A percentile compares a stretch with the other conserved stretches of the same genome.
Conservation (phyloP, 2,797 vertebrate genomes). For the Delichon dasypus region DNA sequence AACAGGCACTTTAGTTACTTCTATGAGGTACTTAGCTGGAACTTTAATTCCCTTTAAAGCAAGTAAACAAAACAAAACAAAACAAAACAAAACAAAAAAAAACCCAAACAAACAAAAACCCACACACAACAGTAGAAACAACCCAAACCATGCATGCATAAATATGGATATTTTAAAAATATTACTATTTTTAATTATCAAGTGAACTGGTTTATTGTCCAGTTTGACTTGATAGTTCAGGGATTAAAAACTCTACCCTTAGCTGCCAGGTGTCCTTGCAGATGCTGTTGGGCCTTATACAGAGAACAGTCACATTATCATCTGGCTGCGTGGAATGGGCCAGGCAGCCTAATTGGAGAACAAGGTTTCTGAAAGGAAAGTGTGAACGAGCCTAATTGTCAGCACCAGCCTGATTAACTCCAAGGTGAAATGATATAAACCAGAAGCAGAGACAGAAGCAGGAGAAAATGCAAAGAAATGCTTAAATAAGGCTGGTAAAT, state of each 20-base stretch:
- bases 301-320: not conserved
- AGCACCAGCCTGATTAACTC: not conserved
- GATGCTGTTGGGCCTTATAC: not conserved
- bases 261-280: not conserved
- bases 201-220: not conserved
- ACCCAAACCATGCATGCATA: not conserved
- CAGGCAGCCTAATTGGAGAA: not conserved
- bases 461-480: not conserved
- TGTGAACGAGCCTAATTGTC: constrained; percentile 37
- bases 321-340: not conserved
- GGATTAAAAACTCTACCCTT: not conserved
- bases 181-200: not conserved
- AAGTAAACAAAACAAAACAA: not conserved
- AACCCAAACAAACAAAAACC: no score
- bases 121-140: not conserved
- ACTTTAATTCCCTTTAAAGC: not conserved
- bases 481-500: not conserved
- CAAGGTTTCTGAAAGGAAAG: not conserved
- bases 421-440: not conserved
- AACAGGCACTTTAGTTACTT: not conserved
- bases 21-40: not conserved
- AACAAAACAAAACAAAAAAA: not conserved
- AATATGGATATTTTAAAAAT: not conserved
- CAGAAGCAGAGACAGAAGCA: not conserved
- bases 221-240: not conserved